Conservation (phyloP, 2,888 invertebrate species). For the Schizotus pectinicornis region DNA sequence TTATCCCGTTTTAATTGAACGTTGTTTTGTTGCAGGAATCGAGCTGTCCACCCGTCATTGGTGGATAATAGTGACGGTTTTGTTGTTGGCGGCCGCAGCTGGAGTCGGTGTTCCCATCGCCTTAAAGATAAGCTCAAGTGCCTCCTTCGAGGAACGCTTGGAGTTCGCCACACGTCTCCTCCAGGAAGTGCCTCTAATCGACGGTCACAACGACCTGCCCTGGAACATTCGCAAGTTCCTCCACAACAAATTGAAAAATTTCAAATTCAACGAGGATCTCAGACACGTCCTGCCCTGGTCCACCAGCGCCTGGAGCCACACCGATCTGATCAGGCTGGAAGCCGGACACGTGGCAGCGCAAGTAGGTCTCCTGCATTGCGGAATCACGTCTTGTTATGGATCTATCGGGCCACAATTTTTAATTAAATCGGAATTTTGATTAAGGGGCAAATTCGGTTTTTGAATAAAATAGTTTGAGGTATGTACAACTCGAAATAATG, state of each 20-base stretch:
- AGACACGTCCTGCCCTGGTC: constrained; percentile 75
- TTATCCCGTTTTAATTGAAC: constrained; percentile 8
- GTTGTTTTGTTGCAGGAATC: constrained; percentile 59
- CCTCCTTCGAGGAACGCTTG: constrained; percentile 77
- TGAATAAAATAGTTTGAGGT: no score
- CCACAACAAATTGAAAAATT: constrained; percentile 86
- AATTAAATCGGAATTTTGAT: neutral
- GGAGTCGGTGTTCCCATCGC: constrained; percentile 82
- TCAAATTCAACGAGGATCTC: constrained; percentile 74
- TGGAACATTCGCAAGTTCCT: constrained; percentile 92
- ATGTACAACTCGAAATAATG: no score
- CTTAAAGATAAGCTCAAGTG: constrained; percentile 76
- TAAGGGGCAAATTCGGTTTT: no score
- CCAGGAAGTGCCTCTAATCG: constrained; percentile 79
- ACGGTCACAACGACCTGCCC: constrained; percentile 89
- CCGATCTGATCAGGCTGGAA: constrained; percentile 75
- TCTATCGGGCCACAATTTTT: neutral
- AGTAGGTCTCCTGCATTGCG: constrained; percentile 60
- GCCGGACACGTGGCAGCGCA: constrained; percentile 80
- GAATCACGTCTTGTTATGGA: no score
- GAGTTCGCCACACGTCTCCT: constrained; percentile 75
- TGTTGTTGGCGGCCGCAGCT: constrained; percentile 78
- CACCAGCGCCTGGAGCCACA: constrained; percentile 78
- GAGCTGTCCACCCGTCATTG: constrained; percentile 71
- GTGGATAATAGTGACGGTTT: constrained; percentile 77